Evolutionary conservation across 2,888 invertebrate species (phyloP), one percentile per base, ranked within the genome.

Genomic region (Oeneis ivallda): DNA sequence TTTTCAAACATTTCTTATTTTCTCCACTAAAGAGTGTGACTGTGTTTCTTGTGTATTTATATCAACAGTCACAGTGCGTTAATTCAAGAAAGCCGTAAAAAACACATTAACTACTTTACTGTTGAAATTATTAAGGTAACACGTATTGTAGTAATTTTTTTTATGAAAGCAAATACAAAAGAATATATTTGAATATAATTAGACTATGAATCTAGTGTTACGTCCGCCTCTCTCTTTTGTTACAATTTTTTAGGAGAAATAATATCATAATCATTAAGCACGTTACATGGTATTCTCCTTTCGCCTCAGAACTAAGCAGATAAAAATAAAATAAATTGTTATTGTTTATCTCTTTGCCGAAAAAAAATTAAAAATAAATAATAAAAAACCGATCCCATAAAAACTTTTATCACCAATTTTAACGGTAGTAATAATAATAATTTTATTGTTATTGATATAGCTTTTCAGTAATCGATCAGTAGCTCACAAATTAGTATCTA

Each of bases 31-130:
- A 13, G 13, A 13, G 11, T 41, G 49, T 49, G 26, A n/a, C n/a
- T 26, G 10, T 49, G 5, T 53, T 5, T 19, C 19, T 19, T 41
- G 11, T 1, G 17, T 17, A 43, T 17, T 8, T 58, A 52, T 77
- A 83, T 82, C 79, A 79, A 82, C 81, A 83, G 80, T 80, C 80
- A 77, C 78, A 79, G 73, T 79, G 78, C 78, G 82, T 81, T 83
- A 80, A 82, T 80, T 81, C 78, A 81, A 85, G 77, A 80, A 79
- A 79, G 79, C 79, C 79, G 80, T 85, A 83, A 84, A 85, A 81
- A 77, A 80, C 66, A 79, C 81, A 83, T 85, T 78, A 84, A 85
- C 80, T 73, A 78, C 75, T 81, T 83, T 77, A 84, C 76, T 79
- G 77, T 77, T 77, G 71, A 76, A 77, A 78, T 80, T 80, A 77